phyloP scores from a whole-genome alignment of 2,113 vertebrate genomes.

The Larimichthys polyactis region DNA sequence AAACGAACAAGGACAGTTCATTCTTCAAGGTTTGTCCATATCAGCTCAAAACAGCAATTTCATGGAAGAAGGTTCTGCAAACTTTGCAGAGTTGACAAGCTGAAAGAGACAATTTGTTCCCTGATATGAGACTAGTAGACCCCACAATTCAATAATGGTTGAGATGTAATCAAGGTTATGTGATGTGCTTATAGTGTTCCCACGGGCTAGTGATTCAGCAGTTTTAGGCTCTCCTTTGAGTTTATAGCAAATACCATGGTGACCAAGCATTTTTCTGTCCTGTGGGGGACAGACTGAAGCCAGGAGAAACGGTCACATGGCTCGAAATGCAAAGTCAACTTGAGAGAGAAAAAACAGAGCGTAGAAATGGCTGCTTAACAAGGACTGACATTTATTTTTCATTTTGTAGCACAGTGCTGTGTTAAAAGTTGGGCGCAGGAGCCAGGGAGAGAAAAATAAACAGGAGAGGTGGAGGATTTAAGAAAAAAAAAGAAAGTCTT shows the following conservation, averaged over 20 bases:
- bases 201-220: slow-evolving; percentile 55
- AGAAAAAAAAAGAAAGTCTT: slow-evolving; percentile 10
- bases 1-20: slow-evolving; percentile 14
- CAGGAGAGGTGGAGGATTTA: neutral
- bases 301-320: slow-evolving; percentile 56
- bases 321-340: slow-evolving; percentile 39
- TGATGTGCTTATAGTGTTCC: slow-evolving; percentile 34
- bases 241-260: slow-evolving; percentile 38
- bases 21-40: slow-evolving; percentile 42
- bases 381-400: neutral
- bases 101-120: slow-evolving; percentile 52
- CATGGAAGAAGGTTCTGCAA: slow-evolving; percentile 23
- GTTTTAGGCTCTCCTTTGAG: slow-evolving; percentile 29
- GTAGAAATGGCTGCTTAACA: slow-evolving; percentile 17
- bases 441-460: neutral
- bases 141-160: slow-evolving; percentile 40
- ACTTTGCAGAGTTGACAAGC: slow-evolving; percentile 43
- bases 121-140: slow-evolving; percentile 43
- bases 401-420: neutral
- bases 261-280: slow-evolving; percentile 57
- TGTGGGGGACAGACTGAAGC: slow-evolving; percentile 44
- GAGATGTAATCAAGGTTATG: slow-evolving; percentile 60
- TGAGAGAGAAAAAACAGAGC: slow-evolving; percentile 31
- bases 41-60: slow-evolving; percentile 40
- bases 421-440: slow-evolving; percentile 18